These are phyloP conservation scores for Gasterosteus nipponicus DNA, from an alignment of 2,113 vertebrate genomes.

Conservation along the genomic window DNA sequence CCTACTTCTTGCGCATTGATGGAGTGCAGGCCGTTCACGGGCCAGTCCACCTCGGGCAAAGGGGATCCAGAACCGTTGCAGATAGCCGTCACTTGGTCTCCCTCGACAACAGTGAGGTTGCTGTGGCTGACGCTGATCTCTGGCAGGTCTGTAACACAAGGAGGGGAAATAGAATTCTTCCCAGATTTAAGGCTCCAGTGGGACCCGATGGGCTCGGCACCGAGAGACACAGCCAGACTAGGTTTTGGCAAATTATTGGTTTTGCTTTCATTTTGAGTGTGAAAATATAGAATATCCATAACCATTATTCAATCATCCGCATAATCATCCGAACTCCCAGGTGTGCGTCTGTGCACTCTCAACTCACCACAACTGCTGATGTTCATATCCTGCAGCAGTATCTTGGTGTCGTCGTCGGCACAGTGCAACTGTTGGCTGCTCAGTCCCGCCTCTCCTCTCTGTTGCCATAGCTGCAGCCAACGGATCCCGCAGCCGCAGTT, in stretches of 20 bases:
- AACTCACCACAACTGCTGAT: conserved; percentile 92
- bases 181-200: neutral
- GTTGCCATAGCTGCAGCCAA: conserved; percentile 98
- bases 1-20: conserved; percentile 88
- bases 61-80: conserved; percentile 93
- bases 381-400: conserved; percentile 90
- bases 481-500: conserved; percentile 94
- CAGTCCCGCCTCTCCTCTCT: conserved; percentile 88
- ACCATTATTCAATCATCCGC: neutral
- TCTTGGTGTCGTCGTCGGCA: conserved; percentile 74
- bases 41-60: conserved; percentile 94
- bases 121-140: conserved; percentile 93
- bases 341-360: neutral
- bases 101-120: conserved; percentile 91
- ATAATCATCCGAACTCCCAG: neutral
- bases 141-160: conserved; percentile 84
- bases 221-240: neutral
- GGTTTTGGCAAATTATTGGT: neutral
- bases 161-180: neutral
- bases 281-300: neutral
- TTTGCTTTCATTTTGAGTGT: neutral
- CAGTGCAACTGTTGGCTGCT: conserved; percentile 89
- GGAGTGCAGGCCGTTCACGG: conserved; percentile 86
- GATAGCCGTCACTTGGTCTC: conserved; percentile 87
- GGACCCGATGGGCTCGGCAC: neutral